A percentile compares a stretch with the other conserved stretches of the same genome.
These are phyloP conservation scores for Stomatorhinus walkeri DNA, from an alignment of 2,797 vertebrate genomes.

Conservation along the genomic window DNA sequence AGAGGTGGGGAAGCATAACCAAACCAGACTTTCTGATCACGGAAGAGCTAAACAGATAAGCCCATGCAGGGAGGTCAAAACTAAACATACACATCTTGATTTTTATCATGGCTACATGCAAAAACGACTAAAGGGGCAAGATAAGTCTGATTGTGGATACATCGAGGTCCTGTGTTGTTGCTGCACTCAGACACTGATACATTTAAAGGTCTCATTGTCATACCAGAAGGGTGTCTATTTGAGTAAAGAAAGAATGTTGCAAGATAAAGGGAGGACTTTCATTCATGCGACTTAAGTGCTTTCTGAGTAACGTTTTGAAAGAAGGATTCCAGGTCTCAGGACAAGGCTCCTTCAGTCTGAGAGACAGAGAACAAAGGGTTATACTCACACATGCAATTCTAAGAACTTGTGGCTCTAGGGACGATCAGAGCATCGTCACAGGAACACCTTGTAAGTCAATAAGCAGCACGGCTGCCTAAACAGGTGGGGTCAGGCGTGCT, in stretches of 20 bases:
- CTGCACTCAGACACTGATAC: not conserved
- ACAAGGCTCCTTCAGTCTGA: not conserved
- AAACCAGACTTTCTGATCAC: not conserved
- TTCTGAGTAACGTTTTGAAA: not conserved
- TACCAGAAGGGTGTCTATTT: not conserved
- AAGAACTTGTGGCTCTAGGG: not conserved
- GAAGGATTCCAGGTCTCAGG: not conserved
- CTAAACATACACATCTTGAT: not conserved
- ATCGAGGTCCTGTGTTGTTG: not conserved
- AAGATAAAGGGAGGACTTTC: not conserved
- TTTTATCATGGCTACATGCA: not conserved
- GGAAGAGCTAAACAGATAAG: not conserved
- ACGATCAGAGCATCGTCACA: slow-evolving; percentile 14
- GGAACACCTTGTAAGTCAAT: slow-evolving; percentile 26
- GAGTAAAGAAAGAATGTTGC: not conserved
- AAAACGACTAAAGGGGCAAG: not conserved
- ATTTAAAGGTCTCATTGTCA: not conserved
- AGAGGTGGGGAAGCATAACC: not conserved
- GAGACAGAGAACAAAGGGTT: not conserved
- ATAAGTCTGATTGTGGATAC: not conserved
- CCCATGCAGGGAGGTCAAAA: not conserved
- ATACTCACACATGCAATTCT: not conserved
- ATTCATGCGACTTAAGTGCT: not conserved
- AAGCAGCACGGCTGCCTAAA: slow-evolving; percentile 15
- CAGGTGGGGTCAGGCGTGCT: not conserved